Base-by-base conservation (phyloP, 2,888 invertebrate genomes). In the Yponomeuta plumbellus region DNA sequence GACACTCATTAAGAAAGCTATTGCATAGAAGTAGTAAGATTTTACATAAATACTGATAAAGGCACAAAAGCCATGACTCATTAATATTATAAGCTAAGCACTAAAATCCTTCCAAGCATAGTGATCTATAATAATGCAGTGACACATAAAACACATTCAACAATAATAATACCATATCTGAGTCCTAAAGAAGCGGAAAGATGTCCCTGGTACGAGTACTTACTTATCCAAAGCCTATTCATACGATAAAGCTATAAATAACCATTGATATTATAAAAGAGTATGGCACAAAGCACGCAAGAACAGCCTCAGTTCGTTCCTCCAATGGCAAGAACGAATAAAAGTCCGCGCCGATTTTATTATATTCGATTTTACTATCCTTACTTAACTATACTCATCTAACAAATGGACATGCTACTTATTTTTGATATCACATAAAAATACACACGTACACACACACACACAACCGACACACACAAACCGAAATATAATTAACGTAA, bases 151-250 rank as follows among this genome's bases (percentile, higher is more conserved):
- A 52, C 44, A 52, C 44, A 52, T 52, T 52, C 17, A 52, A 52
- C 17, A 52, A 17, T 17, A 52, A 52, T 52, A 52, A 52, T 52
- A 52, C 44, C 17, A 17, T 52, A 52, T 52, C 44, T 52, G 44
- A 52, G 44, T 52, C 44, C 44, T 52, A 52, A 52, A 52, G 44
- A 52, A 52, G 44, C 44, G 44, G 13, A 52, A 52, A 52, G 44
- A 52, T 52, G 17, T 44, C 34, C 13, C 34, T 44, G 22, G 56
- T 13, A 17, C n/a, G n/a, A n/a, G n/a, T n/a, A n/a, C n/a, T n/a
- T n/a, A n/a, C 64, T 56, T 64, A 56, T 64, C 64, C 22, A 21
- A 64, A 64, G 44, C 52, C 64, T 23, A 56, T 64, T 52, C 44
- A 52, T 13, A 13, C 44, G 44, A 52, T 56, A 64, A 56, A 52